Conservation (phyloP, 2,113 vertebrate genomes). For the Geococcyx californianus region DNA sequence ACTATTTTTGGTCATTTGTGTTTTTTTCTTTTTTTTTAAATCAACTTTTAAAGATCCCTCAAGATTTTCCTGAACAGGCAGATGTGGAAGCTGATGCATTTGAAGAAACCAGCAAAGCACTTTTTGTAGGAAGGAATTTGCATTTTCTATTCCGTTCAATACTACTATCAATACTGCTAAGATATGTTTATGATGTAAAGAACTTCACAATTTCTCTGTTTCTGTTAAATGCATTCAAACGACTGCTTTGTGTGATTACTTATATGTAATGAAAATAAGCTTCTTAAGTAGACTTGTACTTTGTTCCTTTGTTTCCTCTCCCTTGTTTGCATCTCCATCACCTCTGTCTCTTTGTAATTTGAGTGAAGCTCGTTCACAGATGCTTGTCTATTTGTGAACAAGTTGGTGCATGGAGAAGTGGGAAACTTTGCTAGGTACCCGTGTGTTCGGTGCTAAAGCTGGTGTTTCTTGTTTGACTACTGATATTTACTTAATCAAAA, state of each 20-base stretch:
- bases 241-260: not conserved
- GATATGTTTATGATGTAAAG: not conserved
- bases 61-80: not conserved
- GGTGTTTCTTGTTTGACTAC: not conserved
- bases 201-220: not conserved
- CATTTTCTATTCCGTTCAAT: not conserved
- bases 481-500: not conserved
- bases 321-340: not conserved
- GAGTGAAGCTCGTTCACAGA: no score
- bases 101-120: not conserved
- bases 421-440: not conserved
- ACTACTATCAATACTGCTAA: not conserved
- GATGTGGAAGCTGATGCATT: not conserved
- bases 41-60: not conserved
- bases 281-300: not conserved
- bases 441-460: not conserved
- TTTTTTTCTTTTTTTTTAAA: not conserved
- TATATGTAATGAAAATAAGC: not conserved
- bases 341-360: not conserved
- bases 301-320: fast-evolving
- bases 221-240: not conserved
- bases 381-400: no score
- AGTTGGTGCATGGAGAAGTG: not conserved
- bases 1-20: not conserved
- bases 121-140: not conserved